phyloP scores from a whole-genome alignment of 2,797 vertebrate species.

The Chelonia mydas region DNA sequence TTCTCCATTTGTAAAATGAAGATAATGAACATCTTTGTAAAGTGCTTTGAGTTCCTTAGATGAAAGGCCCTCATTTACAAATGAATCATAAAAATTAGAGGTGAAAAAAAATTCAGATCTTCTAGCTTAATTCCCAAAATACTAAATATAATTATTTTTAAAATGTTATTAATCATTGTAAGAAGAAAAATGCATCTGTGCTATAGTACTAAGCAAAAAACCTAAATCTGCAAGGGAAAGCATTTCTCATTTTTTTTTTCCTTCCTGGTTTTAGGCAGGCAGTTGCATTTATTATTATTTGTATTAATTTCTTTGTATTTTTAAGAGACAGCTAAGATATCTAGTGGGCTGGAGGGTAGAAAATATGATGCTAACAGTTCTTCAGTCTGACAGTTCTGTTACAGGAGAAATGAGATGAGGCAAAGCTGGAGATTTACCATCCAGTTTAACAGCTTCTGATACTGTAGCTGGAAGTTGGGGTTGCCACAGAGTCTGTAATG shows the following conservation, averaged over 20 bases:
- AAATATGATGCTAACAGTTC: background rate
- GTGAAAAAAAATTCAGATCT: background rate
- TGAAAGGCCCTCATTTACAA: background rate
- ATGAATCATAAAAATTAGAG: background rate
- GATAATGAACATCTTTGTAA: fast-evolving
- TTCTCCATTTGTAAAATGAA: background rate
- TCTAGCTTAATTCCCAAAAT: background rate
- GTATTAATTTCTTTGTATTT: background rate
- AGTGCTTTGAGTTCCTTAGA: background rate
- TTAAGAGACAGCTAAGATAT: slow-evolving; percentile 7
- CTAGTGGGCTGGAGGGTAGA: background rate
- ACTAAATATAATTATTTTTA: background rate
- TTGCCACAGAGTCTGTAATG: slow-evolving; percentile 34
- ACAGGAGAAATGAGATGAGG: background rate
- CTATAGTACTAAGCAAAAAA: background rate
- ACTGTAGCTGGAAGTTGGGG: background rate
- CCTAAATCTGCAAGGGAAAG: background rate
- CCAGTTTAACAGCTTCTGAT: background rate
- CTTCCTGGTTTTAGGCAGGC: background rate
- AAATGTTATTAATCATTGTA: background rate
- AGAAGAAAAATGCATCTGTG: background rate
- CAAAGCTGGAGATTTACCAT: slow-evolving; percentile 10
- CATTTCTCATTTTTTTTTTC: background rate
- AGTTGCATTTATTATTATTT: background rate
- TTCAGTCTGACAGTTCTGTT: background rate